These are phyloP conservation scores for Hyposmocoma kahamanoa DNA, from an alignment of 1,140 invertebrate genomes.

Conservation along the genomic window DNA sequence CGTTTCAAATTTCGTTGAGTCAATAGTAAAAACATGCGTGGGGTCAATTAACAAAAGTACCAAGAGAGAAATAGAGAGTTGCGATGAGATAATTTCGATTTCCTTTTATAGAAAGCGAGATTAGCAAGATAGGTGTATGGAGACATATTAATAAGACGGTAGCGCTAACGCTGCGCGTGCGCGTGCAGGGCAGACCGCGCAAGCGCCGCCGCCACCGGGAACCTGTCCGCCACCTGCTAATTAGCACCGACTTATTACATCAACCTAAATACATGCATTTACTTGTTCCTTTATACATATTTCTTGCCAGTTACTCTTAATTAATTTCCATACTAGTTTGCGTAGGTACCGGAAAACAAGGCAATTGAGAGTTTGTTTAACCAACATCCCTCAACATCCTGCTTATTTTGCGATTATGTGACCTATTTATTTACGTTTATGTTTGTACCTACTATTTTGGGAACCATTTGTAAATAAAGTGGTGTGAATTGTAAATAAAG, in stretches of 20 bases:
- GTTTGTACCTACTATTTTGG: no score
- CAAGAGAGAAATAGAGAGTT: conserved; percentile 65
- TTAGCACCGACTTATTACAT: conserved; percentile 23
- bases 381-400: no score
- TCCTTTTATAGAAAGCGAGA: conserved; percentile 72
- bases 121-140: conserved; percentile 43
- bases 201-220: conserved; percentile 21
- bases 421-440: no score
- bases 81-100: conserved; percentile 66
- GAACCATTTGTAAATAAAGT: no score
- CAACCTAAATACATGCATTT: conserved; percentile 8
- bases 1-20: conserved; percentile 23
- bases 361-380: no score
- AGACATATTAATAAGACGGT: conserved; percentile 36
- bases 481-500: no score
- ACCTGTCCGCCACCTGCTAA: conserved; percentile 30
- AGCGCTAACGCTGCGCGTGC: neutral
- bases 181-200: neutral
- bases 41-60: conserved; percentile 56
- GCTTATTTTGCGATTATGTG: no score
- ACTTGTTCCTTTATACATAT: neutral
- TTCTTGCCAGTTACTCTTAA: no score
- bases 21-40: conserved; percentile 49
- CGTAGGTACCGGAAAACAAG: no score
- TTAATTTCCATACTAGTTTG: no score